Percentiles rank a stretch among this genome's conserved stretches.
Conservation (phyloP, 2,113 vertebrate genomes). For the Oryzias woworae region DNA sequence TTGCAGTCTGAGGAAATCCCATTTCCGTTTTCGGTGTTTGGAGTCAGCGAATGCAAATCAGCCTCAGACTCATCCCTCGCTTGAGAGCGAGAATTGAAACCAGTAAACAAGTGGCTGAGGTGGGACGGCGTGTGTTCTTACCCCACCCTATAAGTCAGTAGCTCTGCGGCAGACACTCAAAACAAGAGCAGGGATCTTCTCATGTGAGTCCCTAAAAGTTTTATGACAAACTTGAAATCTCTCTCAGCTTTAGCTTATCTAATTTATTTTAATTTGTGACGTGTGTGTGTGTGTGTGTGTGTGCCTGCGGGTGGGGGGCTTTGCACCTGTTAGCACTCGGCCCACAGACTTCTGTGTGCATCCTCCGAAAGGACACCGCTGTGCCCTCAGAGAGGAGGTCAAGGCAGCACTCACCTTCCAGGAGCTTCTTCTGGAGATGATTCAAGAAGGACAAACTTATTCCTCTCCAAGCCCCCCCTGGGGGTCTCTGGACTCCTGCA, state of each 20-base stretch:
- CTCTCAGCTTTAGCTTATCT: no score
- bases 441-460: slow-evolving; percentile 14
- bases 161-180: slow-evolving; percentile 30
- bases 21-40: neutral
- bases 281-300: no score
- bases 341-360: slow-evolving; percentile 27
- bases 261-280: no score
- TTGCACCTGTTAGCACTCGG: slow-evolving; percentile 71
- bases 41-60: slow-evolving; percentile 23
- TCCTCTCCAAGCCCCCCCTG: no score
- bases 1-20: neutral
- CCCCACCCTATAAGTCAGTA: slow-evolving; percentile 59
- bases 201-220: neutral
- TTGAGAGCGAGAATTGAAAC: neutral
- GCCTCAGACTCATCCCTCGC: neutral
- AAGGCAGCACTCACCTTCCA: slow-evolving; percentile 51
- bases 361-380: slow-evolving; percentile 26
- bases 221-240: no score
- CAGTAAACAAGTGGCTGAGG: slow-evolving; percentile 33
- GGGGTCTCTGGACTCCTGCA: slow-evolving; percentile 39
- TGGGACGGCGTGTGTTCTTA: slow-evolving; percentile 39
- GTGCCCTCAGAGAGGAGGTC: slow-evolving; percentile 14
- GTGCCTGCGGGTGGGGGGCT: slow-evolving; percentile 28
- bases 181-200: neutral
- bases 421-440: slow-evolving; percentile 16